Evolutionary conservation across 2,113 vertebrate genomes (phyloP).

Genomic region (Microcebus lehilahytsara): DNA sequence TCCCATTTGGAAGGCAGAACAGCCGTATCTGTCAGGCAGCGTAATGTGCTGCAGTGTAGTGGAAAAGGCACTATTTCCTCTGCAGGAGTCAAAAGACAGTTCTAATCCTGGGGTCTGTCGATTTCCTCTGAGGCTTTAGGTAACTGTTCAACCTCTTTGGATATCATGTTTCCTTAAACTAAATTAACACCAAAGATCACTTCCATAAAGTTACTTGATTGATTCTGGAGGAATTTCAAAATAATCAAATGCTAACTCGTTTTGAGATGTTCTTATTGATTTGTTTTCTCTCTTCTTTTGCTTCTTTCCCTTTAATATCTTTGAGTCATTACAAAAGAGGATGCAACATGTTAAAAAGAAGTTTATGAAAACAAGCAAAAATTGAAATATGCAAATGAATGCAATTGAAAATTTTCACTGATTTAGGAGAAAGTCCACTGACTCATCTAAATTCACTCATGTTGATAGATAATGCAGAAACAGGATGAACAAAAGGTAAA

Average conservation of each 20-base stretch:
- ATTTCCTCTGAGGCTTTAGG: not conserved
- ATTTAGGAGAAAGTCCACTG: not conserved
- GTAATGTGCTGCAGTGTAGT: fast-evolving
- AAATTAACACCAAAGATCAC: not conserved
- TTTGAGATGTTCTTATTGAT: not conserved
- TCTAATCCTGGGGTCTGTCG: not conserved
- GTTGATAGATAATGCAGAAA: not conserved
- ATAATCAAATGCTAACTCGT: not conserved
- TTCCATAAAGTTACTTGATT: slow-evolving; percentile 9
- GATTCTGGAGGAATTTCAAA: slow-evolving; percentile 30
- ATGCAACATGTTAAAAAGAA: not conserved
- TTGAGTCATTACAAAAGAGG: slow-evolving; percentile 2
- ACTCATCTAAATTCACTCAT: not conserved
- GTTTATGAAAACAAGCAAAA: not conserved
- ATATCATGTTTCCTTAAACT: not conserved
- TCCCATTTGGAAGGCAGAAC: not conserved
- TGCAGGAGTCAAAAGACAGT: not conserved
- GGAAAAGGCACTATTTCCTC: not conserved
- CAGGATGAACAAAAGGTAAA: not conserved
- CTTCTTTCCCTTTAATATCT: not conserved
- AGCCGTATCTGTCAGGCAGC: not conserved
- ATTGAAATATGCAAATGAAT: not conserved
- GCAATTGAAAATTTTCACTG: not conserved
- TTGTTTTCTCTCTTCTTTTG: not conserved
- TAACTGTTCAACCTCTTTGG: not conserved